Evolutionary conservation across 1,140 invertebrate genomes (phyloP).

Genomic region (Diploscapter pachys): DNA sequence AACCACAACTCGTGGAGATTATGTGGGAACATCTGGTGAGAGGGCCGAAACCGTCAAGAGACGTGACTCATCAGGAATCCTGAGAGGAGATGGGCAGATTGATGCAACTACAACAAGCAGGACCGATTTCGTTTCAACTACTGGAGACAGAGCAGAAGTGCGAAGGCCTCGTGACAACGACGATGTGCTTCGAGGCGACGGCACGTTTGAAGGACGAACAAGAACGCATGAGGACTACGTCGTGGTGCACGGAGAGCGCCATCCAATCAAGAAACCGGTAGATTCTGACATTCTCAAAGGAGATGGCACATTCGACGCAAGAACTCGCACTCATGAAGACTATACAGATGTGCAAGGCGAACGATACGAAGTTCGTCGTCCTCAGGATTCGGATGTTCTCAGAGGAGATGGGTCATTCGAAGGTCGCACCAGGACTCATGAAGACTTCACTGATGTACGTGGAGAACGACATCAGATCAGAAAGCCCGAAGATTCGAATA

Average conservation of each 20-base stretch:
- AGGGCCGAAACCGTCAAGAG: too few species aligned
- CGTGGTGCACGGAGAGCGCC: not conserved
- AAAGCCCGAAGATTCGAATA: constrained; percentile 9
- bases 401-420: constrained; percentile 18
- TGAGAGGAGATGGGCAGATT: too few species aligned
- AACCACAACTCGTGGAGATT: too few species aligned
- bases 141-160: constrained; percentile 5
- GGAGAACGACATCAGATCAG: constrained; percentile 15
- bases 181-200: constrained; percentile 2
- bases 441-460: constrained; percentile 12
- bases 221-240: constrained; percentile 17
- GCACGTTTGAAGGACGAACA: constrained; percentile 8
- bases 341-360: not conserved
- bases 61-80: too few species aligned
- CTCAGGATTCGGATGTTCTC: not conserved
- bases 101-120: too few species aligned
- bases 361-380: not conserved
- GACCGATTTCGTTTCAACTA: not conserved
- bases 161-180: not conserved
- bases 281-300: not conserved
- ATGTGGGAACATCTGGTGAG: too few species aligned
- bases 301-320: not conserved
- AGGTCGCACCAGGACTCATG: constrained; percentile 14
- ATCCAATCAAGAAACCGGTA: not conserved
- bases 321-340: too few species aligned